These are phyloP conservation scores for Octopus sinensis DNA, from an alignment of 1,140 invertebrate genomes.

Conservation along the genomic window DNA sequence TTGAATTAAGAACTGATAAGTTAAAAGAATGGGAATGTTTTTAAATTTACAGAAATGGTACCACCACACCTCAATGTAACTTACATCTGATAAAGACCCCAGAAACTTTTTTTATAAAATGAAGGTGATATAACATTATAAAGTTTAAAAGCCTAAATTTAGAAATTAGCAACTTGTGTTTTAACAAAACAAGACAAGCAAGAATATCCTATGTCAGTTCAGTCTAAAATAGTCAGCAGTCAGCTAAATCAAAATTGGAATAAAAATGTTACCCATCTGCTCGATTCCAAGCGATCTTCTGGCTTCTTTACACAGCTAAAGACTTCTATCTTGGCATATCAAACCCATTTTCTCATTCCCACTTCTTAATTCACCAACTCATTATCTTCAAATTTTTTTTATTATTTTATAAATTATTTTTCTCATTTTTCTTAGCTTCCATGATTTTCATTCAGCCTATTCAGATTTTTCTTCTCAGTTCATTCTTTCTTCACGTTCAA, in stretches of 20 bases:
- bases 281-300: slow-evolving; percentile 1
- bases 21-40: no score
- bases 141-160: no score
- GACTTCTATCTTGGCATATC: background rate
- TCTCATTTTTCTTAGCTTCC: slow-evolving; percentile 7
- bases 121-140: no score
- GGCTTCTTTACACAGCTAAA: slow-evolving; percentile 12
- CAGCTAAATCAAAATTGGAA: slow-evolving; percentile 2
- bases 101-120: no score
- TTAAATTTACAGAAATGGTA: no score
- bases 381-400: background rate
- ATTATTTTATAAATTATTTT: background rate
- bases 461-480: background rate
- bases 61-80: no score
- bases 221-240: background rate
- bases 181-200: no score
- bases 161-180: no score
- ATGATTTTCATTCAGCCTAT: slow-evolving; percentile 9
- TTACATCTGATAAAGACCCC: no score
- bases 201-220: no score
- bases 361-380: background rate
- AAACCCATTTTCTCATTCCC: slow-evolving; percentile 12
- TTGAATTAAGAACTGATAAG: no score
- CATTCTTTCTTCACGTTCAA: background rate
- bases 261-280: slow-evolving; percentile 8